Percentiles rank a stretch among this genome's conserved stretches.
These are phyloP conservation scores for Antigone vipio DNA, from an alignment of 2,113 vertebrate genomes.

Conservation along the genomic window DNA sequence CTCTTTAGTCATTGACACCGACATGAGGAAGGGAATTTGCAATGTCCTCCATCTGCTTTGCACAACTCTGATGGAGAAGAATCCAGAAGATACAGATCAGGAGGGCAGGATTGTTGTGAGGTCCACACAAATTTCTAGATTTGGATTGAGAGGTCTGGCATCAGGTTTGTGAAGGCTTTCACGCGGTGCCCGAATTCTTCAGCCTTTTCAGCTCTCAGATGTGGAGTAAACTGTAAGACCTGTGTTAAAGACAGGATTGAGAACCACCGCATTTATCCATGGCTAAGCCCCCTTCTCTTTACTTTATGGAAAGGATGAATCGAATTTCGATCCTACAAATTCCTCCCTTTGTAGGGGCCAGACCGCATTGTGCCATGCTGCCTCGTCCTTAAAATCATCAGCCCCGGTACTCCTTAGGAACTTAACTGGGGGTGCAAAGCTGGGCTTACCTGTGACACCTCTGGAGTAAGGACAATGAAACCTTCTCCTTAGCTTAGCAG, in stretches of 20 bases:
- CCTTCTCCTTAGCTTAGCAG: neutral
- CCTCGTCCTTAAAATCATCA: neutral
- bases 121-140: neutral
- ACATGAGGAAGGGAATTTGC: neutral
- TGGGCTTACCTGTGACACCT: neutral
- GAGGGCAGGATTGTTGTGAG: neutral
- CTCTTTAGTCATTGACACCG: neutral
- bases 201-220: neutral
- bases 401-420: neutral
- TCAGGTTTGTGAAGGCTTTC: neutral
- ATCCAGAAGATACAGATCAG: rapidly evolving
- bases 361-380: neutral
- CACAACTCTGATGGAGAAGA: neutral
- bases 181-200: neutral
- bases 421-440: neutral
- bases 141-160: neutral
- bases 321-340: neutral
- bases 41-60: neutral
- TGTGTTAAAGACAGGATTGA: neutral
- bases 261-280: rapidly evolving
- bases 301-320: neutral
- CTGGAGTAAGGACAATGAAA: neutral
- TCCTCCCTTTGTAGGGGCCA: neutral
- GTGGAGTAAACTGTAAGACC: neutral
- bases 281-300: neutral